A percentile compares a stretch with the other conserved stretches of the same genome.
Conservation (phyloP, 2,888 invertebrate species). For the Antitype chi region DNA sequence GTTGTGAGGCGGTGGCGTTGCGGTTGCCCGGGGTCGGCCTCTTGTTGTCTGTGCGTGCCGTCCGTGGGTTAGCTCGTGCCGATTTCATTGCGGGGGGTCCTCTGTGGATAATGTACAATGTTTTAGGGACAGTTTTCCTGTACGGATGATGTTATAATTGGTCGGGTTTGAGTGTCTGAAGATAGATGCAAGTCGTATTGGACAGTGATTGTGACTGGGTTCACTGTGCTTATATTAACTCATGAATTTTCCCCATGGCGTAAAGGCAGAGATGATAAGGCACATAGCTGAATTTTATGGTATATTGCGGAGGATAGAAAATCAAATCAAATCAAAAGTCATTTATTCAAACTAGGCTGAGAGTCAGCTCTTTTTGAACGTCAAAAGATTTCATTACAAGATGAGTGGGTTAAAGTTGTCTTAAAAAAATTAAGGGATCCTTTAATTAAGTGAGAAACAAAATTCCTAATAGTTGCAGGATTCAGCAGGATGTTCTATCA, state of each 20-base stretch:
- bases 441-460: too few relatives aligned
- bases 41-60: slow-evolving; percentile 77
- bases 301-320: too few relatives aligned
- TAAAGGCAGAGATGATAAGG: too few relatives aligned
- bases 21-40: slow-evolving; percentile 75
- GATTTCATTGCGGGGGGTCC: slow-evolving; percentile 85
- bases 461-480: background rate
- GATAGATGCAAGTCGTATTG: background rate
- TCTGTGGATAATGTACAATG: slow-evolving; percentile 69
- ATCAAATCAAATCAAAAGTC: too few relatives aligned
- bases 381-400: background rate
- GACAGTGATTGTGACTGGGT: background rate
- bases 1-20: slow-evolving; percentile 83
- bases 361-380: too few relatives aligned
- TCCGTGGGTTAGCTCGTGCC: slow-evolving; percentile 79
- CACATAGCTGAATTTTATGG: background rate
- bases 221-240: background rate
- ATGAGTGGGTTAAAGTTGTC: background rate
- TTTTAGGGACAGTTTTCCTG: slow-evolving; percentile 28
- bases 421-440: background rate
- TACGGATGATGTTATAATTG: slow-evolving; percentile 31
- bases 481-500: background rate
- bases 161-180: slow-evolving; percentile 22
- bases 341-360: too few relatives aligned
- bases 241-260: background rate